Evolutionary conservation across 2,797 vertebrate genomes (phyloP), one percentile per base, ranked within the genome.

Genomic region (Amniataba percoides): DNA sequence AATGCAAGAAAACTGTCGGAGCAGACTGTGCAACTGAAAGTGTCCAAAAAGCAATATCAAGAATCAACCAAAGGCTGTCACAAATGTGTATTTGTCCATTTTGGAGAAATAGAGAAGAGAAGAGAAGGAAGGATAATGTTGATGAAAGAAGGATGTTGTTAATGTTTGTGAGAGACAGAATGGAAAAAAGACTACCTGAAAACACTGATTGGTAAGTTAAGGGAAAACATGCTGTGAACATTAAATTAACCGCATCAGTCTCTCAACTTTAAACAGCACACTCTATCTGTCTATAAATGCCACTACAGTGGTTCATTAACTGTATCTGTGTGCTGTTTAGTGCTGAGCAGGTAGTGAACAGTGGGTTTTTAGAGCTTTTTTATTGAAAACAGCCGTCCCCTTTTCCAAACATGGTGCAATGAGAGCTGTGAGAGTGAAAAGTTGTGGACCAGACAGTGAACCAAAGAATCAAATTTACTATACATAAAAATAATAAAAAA

Each of bases 1-100:
- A 82, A 81, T 43, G 42, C 43, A 55, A 66, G 58, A 66, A 63
- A 42, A 39, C 18, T 63, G 52, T 66, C n/a, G 15, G 12, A 43
- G 55, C n/a, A 70, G 21, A 18, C 46, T 23, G 68, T 60, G 40
- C 45, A 39, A 57, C 49, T 73, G 27, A 77, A 65, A 53, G 65
- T 48, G 23, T 34, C 34, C 8, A 8, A 62, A 73, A 27, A n/a
- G 16, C 57, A 42, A 23, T 39, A 52, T 53, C 43, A 45, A 13
- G 18, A 71, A 27, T 46, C 34, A 72, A 71, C 46, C 51, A 42
- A 81, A 48, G 57, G 31, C 59, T 67, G 27, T 48, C 1, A 46
- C 5, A 18, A 49, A n/a, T n/a, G 31, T 49, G 23, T 7, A 46
- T 58, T 52, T 46, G 5, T 23, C 70, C 51, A 80, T 7, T 42